phyloP scores from a whole-genome alignment of 2,888 invertebrate species.

The Mesorhabditis spiculigera region DNA sequence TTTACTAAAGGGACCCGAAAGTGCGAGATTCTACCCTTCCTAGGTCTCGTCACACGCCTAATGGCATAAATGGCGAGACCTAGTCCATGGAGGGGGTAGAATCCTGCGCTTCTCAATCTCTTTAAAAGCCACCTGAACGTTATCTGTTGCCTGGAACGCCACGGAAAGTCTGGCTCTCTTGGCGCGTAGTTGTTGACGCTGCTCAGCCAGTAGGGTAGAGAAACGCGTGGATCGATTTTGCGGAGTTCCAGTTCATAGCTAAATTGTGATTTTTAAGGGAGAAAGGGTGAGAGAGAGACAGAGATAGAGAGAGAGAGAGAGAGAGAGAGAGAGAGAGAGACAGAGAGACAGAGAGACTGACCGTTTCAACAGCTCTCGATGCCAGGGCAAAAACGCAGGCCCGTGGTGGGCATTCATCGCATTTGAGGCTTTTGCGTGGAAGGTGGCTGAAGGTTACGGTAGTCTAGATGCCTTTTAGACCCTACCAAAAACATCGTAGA shows the following conservation, averaged over 20 bases:
- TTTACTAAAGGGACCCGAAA: background rate
- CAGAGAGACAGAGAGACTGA: no score
- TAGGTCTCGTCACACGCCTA: no score
- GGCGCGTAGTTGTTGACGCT: background rate
- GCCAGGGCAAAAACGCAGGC: background rate
- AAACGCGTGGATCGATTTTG: background rate
- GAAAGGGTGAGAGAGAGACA: background rate
- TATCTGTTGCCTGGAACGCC: background rate
- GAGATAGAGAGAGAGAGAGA: no score
- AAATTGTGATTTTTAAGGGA: background rate
- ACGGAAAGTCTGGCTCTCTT: background rate
- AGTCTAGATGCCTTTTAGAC: background rate
- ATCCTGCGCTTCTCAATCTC: background rate
- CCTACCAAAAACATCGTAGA: background rate
- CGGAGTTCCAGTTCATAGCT: background rate
- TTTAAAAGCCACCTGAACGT: background rate
- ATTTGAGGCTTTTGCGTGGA: background rate
- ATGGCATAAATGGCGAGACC: no score
- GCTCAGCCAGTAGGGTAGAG: background rate
- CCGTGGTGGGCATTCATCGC: constrained; percentile 3
- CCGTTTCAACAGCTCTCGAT: background rate
- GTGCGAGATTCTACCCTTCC: no score
- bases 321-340: no score
- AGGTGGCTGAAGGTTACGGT: background rate
- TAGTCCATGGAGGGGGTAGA: no score